Evolutionary conservation across 1,140 invertebrate genomes (phyloP), one percentile per base, ranked within the genome.

Genomic region (Zaprionus tsacasi): DNA sequence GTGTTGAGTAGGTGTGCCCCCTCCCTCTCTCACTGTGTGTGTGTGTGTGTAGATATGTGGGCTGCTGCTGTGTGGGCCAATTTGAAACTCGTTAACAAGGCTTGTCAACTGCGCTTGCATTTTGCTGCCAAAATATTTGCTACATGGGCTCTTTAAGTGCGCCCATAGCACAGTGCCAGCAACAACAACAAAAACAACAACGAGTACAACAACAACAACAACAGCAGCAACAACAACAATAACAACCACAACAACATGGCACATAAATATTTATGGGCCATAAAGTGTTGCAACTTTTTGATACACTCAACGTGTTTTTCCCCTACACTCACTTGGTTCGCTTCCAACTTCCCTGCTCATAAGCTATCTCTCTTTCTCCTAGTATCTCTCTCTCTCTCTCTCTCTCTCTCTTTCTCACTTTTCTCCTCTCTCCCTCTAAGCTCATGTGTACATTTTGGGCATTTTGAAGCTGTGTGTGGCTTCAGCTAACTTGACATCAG

Each of bases 211-310:
- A 43, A 7, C 27, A 40, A 11, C 59, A 40, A 70, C 66, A 71
- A 59, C n/a, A n/a, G n/a, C n/a, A n/a, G n/a, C n/a, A n/a, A n/a
- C n/a, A n/a, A 63, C 75, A 70, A 54, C 58, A 67, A 68, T 61
- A 66, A 67, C 70, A 78, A 58, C 67, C 25, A 45, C 33, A 60
- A 25, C 43, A 50, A 59, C 64, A 67, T 70, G 54, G 64, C 45
- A 67, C 83, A 87, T 87, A 87, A 89, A 89, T 88, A 88, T 88
- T 89, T 88, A 88, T 88, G 78, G 80, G 43, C 83, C 83, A 87
- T 87, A 88, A 87, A 87, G 83, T 89, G 83, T 75, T 75, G 85
- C 80, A 88, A 88, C 83, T 80, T 87, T 88, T 75, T 83, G 83
- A 88, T 80, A 83, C 70, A 83, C 83, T 88, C 65, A 79, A 71